Base-by-base conservation (phyloP, 2,888 invertebrate genomes). In the Parapristionchus giblindavisi region DNA sequence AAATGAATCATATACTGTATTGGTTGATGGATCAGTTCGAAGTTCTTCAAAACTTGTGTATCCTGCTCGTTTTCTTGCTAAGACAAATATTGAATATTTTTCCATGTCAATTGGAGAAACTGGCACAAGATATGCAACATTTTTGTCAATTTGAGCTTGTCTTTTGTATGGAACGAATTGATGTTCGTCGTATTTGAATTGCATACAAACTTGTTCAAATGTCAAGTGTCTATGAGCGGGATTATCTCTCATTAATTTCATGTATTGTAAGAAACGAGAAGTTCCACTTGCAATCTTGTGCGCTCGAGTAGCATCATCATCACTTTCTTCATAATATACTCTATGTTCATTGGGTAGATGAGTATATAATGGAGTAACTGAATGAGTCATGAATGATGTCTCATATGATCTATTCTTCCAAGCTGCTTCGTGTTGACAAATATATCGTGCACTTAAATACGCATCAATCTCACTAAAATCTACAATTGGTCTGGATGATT, bases 351-450 rank as follows among this genome's bases (percentile, higher is more conserved):
- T 36, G 6, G 24, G 11, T 21, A 60, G n/a, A 34, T 60, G 60
- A 60, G 32, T 14, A 2, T 21, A 6, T 2, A 60, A 32, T 60
- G 34, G 32, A 21, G 32, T 60, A 36, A 60, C 60, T 60, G 32
- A 21, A 36, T 60, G 60, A 5, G 60, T 36, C 34, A 17, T 21
- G 3, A 14, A 17, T 2, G 63, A 36, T 4, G n/a, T n/a, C 40
- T 78, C 74, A 66, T 78, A 85, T 74, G 82, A 84, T 70, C 77
- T 77, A n/a, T 88, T 74, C 48, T 85, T 78, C 86, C 86, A 88
- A 61, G 79, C 79, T 17, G 87, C 85, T 81, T 88, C 88, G 36
- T 83, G 84, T 43, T 85, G 78, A 73, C 84, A 79, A 21, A 87
- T 75, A 76, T 86, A 88, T 56, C 84, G 79, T 0, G 85, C 79